Evolutionary conservation across 2,888 invertebrate genomes (phyloP).

Genomic region (Osmoderma eremita): DNA sequence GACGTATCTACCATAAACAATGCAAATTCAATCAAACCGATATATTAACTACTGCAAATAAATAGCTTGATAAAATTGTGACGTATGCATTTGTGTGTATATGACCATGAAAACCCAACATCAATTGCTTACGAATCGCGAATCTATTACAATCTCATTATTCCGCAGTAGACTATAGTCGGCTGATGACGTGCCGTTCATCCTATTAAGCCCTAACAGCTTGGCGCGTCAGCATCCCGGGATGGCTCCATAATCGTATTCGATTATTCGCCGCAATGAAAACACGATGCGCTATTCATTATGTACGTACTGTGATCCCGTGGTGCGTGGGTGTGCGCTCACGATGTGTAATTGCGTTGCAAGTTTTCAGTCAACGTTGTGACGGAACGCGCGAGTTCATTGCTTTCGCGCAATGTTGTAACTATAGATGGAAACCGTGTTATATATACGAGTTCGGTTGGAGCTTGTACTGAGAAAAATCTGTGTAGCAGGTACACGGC

Average conservation of each 20-base stretch:
- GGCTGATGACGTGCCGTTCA: background rate
- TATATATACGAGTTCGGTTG: background rate
- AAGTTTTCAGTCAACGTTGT: background rate
- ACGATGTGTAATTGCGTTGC: background rate
- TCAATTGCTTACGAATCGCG: background rate
- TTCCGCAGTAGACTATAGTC: background rate
- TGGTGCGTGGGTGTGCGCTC: slow-evolving; percentile 6
- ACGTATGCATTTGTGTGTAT: background rate
- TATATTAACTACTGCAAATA: too few species aligned
- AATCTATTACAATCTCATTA: slow-evolving; percentile 13
- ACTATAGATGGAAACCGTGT: background rate
- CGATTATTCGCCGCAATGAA: slow-evolving; percentile 9
- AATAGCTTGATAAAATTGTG: too few species aligned
- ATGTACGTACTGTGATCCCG: background rate
- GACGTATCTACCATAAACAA: too few species aligned
- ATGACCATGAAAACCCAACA: background rate
- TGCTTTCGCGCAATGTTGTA: slow-evolving; percentile 3
- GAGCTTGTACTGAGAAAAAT: too few species aligned
- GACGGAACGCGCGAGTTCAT: slow-evolving; percentile 1
- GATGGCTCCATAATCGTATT: slow-evolving; percentile 13
- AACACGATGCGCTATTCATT: slow-evolving; percentile 3
- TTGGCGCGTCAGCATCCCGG: slow-evolving; percentile 2
- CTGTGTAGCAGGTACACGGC: too few species aligned
- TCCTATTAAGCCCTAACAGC: slow-evolving; percentile 27
- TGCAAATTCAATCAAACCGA: too few species aligned